A percentile compares a stretch with the other conserved stretches of the same genome.
These are phyloP conservation scores for Acrocephalus scirpaceus DNA, from an alignment of 2,797 vertebrate species.

Conservation along the genomic window DNA sequence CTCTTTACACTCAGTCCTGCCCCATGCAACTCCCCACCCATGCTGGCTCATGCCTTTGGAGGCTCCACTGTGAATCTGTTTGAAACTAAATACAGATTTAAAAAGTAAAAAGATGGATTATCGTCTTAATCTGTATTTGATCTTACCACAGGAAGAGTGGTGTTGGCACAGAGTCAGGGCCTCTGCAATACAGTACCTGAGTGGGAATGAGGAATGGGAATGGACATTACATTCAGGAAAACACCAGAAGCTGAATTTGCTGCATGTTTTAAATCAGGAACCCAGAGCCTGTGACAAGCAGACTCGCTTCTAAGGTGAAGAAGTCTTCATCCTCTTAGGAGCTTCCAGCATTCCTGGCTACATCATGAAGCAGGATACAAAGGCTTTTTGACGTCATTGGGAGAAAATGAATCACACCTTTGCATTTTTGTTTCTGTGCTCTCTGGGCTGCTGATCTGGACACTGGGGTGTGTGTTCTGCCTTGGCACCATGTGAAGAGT, in stretches of 20 bases:
- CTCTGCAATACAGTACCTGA: not conserved
- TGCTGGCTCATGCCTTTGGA: not conserved
- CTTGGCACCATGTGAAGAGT: not conserved
- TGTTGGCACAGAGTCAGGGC: not conserved
- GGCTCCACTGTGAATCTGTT: not conserved
- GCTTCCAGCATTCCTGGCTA: not conserved
- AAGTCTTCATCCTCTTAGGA: not conserved
- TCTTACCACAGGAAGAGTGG: not conserved
- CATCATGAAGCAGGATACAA: not conserved
- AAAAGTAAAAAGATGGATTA: not conserved
- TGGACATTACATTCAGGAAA: not conserved
- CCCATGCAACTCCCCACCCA: rapidly evolving
- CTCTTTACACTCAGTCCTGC: not conserved
- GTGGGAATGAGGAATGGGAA: not conserved
- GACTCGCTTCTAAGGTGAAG: not conserved
- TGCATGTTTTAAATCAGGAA: not conserved
- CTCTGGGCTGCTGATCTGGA: not conserved
- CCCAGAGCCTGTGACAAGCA: not conserved
- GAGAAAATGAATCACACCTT: not conserved
- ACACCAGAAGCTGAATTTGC: not conserved
- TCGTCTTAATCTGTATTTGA: not conserved
- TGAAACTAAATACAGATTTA: not conserved
- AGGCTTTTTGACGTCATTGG: not conserved
- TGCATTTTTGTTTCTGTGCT: not conserved
- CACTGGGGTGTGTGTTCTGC: not conserved